Evolutionary conservation across 2,113 vertebrate genomes (phyloP).

Genomic region (Grammomys dolichurus): DNA sequence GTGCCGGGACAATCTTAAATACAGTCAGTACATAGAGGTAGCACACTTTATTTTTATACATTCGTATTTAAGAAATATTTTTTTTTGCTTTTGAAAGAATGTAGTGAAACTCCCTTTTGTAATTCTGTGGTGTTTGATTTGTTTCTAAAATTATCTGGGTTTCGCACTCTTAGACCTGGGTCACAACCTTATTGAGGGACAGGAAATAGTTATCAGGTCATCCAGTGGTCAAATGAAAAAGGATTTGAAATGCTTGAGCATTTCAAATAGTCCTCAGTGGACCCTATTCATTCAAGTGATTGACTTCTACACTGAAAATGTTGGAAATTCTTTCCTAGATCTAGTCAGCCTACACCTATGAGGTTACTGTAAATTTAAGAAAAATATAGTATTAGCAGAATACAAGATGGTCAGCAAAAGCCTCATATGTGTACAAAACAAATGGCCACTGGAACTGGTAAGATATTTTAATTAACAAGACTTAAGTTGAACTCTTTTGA

Average conservation of each 20-base stretch:
- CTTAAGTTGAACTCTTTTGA: slow-evolving; percentile 12
- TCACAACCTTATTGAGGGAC: slow-evolving; percentile 94
- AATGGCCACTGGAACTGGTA: background rate
- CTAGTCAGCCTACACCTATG: slow-evolving; percentile 62
- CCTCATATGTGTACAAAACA: background rate
- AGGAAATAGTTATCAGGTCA: slow-evolving; percentile 94
- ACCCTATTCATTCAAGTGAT: slow-evolving; percentile 86
- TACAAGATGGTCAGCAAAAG: slow-evolving; percentile 36
- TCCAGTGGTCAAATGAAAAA: slow-evolving; percentile 93
- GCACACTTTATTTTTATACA: slow-evolving; percentile 79
- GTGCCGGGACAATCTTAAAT: slow-evolving; percentile 61
- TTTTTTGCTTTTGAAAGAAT: slow-evolving; percentile 79
- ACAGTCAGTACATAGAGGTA: slow-evolving; percentile 54
- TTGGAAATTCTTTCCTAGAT: slow-evolving; percentile 62
- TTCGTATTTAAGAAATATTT: slow-evolving; percentile 67
- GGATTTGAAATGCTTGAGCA: slow-evolving; percentile 91
- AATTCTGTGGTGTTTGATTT: slow-evolving; percentile 88
- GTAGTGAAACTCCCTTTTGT: slow-evolving; percentile 78
- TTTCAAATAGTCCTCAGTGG: slow-evolving; percentile 70
- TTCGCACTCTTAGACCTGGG: slow-evolving; percentile 92
- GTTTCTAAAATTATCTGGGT: slow-evolving; percentile 95
- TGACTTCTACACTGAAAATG: slow-evolving; percentile 84
- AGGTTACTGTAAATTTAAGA: slow-evolving; percentile 23
- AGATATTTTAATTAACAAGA: slow-evolving; percentile 59
- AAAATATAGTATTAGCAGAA: slow-evolving; percentile 40